Percentiles rank a stretch among this genome's conserved stretches.
These are phyloP conservation scores for Xiphophorus couchianus DNA, from an alignment of 2,113 vertebrate species.

Conservation along the genomic window DNA sequence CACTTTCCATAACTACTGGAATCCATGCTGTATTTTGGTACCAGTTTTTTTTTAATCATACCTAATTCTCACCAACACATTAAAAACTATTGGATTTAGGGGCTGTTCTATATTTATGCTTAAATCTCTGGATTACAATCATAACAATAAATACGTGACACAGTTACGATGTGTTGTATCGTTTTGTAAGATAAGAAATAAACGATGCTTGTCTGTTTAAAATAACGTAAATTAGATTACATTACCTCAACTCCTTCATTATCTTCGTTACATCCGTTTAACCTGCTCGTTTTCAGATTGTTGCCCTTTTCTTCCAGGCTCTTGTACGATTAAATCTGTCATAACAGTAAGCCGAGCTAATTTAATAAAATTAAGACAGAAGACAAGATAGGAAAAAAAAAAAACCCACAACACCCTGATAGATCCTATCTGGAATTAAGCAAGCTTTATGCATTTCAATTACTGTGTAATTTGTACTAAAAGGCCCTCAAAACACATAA, in stretches of 20 bases:
- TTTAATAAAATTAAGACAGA: conserved; percentile 48
- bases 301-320: conserved; percentile 24
- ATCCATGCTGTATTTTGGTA: too few species aligned
- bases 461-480: conserved; percentile 65
- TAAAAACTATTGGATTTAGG: too few species aligned
- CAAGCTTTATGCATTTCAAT: conserved; percentile 65
- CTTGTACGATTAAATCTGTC: conserved; percentile 30
- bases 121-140: too few species aligned
- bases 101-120: too few species aligned
- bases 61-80: too few species aligned
- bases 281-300: conserved; percentile 26
- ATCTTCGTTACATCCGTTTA: conserved; percentile 37
- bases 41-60: too few species aligned
- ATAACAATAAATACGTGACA: too few species aligned
- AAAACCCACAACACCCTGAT: conserved; percentile 1
- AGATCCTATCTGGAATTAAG: conserved; percentile 64
- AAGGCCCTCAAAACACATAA: conserved; percentile 74
- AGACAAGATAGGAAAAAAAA: conserved; percentile 25
- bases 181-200: neutral
- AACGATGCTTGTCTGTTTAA: neutral
- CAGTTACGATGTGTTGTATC: neutral
- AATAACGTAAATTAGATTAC: conserved; percentile 17
- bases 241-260: conserved; percentile 1
- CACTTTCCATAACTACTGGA: too few species aligned
- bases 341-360: conserved; percentile 30